Base-by-base conservation (phyloP, 1,140 invertebrate species). In the Pectinophora gossypiella region DNA sequence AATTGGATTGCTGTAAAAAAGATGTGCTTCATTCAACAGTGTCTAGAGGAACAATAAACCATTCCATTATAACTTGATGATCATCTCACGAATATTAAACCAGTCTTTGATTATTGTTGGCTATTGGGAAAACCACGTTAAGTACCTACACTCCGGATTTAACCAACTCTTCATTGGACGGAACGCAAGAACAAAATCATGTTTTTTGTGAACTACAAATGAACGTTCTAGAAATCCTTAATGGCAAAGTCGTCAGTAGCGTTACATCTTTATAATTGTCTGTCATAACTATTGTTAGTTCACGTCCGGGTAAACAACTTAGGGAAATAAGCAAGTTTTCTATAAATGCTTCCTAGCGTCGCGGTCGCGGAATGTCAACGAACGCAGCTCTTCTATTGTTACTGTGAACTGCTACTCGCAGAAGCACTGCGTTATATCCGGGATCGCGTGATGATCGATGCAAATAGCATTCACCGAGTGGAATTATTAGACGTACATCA, bases 281-380 rank as follows among this genome's bases (percentile, higher is more conserved):
- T 32, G 27, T 32, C 27, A n/a, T 36, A 36, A 48, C 60, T 57
- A 65, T 66, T 66, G 64, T 68, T 62, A 59, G 53, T 48, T 49
- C 50, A 56, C 51, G 54, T 66, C 69, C 58, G 61, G 60, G 54
- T 64, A 42, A 36, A 47, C 40, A 55, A 52, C 42, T 48, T 55
- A 58, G 59, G 66, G 64, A 66, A 57, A 62, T 56, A 59, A 48
- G 47, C 58, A 68, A 59, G 56, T 75, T 77, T 68, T 76, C 66
- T 68, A 58, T 63, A 56, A 66, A 61, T 50, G 44, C 59, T 79
- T 76, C 78, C 72, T 72, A 40, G 13, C 15, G 63, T 59, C 65
- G 64, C 61, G 50, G 62, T 71, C 48, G 48, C 54, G 13, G 16
- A 57, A 67, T 68, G 77, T 68, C 75, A 76, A 75, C 56, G 66